Base-by-base conservation (phyloP, 2,888 invertebrate genomes). In the Drosophila nr. perissopoda region DNA sequence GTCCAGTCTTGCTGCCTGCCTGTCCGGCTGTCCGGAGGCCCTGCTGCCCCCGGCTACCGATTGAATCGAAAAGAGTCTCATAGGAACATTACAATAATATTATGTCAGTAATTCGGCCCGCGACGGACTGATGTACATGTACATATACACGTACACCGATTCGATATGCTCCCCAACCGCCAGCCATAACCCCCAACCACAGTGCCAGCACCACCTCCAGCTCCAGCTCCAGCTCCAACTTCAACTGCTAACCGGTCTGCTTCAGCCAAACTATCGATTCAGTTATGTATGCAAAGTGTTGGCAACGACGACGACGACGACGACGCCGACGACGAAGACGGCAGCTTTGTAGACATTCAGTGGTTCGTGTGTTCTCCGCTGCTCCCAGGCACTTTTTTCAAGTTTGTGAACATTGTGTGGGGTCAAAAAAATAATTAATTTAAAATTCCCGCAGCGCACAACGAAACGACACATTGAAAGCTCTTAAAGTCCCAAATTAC, bases 341-440 rank as follows among this genome's bases (percentile, higher is more conserved):
- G 76, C 68, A 65, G 73, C 70, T 69, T 67, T 69, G 83, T 71
- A 82, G 67, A 71, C 76, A 69, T 69, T 74, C 62, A 45, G 25
- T 45, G 45, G 16, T 45, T 45, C 45, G 45, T 45, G 45, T 45
- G 45, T 45, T 45, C 45, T 45, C 51, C 65, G 65, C 29, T 65
- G 69, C 76, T 72, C 64, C 61, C 53, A 49, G 58, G 36, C 68
- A 69, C 21, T 25, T 45, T 45, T 45, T 45, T 25, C 16, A 57
- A 57, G 67, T 64, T 60, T 61, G 48, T 66, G 72, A 80, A 76
- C 79, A 76, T 73, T 87, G 87, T 83, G 88, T 88, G 88, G 89
- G 89, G 88, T 88, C 88, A 89, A 87, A 89, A 80, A 88, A 86
- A 83, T 89, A 89, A 88, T 88, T 88, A 88, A 88, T 88, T 88